Evolutionary conservation across 2,797 vertebrate species (phyloP), one percentile per base, ranked within the genome.

Genomic region (Tiaroga cobitis): DNA sequence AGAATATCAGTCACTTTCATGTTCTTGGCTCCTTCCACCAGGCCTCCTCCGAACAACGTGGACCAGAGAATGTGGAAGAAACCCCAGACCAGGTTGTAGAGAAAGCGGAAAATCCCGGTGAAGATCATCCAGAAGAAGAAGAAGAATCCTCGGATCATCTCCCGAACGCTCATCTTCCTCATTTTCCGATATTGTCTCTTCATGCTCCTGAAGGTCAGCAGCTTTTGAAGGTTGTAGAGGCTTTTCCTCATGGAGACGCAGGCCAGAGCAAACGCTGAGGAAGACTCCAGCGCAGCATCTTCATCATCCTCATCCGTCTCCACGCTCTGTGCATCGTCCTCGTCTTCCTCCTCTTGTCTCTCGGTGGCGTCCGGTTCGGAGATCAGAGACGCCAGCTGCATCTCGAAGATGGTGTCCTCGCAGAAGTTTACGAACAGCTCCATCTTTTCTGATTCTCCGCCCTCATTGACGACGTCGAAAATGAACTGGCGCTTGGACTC

Each of bases 381-480:
- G 88, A 99, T 99, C 90, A 98, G 96, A 0, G 98, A 99, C 0
- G 98, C 98, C 69, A 99, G 87, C 83, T 99, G 98, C 98, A 99
- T 99, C 94, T 99, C 98, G 89, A 99, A 99, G 92, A 99, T 99
- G 0, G 98, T 99, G 89, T 99, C 98, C 91, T 99, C 98, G 34
- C 98, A 99, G 92, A 99, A 99, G 91, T 98, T 99, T 34, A 99
- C 98, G 70, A 99, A 99, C 24, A 99, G 95, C 73, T 99, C 98
- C 98, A 99, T 99, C 94, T 99, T 99, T 90, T 99, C 98, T 16
- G 98, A 98, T 89, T 99, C 98, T 9, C 98, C 98, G 0, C 98
- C 98, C 91, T 99, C 97, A 26, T 99, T 99, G 87, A 99, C 98
- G 8, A 99, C 98, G 19, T 99, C 98, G 13, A 99, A 99, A 91